Conservation (phyloP, 2,113 vertebrate species). For the Scophthalmus maximus region DNA sequence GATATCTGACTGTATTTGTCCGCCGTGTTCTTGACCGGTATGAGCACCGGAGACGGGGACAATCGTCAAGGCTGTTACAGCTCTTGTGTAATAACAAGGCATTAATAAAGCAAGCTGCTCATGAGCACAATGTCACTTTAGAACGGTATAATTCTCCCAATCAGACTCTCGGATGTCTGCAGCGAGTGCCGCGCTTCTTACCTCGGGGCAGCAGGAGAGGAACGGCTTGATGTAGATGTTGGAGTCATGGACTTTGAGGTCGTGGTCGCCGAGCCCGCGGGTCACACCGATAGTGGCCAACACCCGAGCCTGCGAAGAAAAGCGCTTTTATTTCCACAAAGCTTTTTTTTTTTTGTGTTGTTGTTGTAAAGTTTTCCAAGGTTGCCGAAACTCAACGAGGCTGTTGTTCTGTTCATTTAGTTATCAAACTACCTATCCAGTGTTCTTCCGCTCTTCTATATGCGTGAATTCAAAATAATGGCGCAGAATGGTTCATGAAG, state of each 20-base stretch:
- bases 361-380: not conserved
- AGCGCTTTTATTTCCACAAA: not conserved
- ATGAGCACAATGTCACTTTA: not conserved
- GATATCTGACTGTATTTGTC: not conserved
- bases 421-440: constrained; percentile 16
- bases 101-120: not conserved
- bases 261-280: constrained; percentile 96
- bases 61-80: too few species aligned
- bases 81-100: not conserved
- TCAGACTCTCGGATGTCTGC: not conserved
- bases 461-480: constrained; percentile 13
- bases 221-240: constrained; percentile 99
- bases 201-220: constrained; percentile 95
- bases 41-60: too few species aligned
- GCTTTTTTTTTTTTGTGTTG: too few species aligned
- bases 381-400: not conserved
- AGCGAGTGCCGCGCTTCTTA: constrained; percentile 55
- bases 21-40: not conserved
- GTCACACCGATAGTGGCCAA: constrained; percentile 98
- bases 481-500: constrained; percentile 1
- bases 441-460: not conserved
- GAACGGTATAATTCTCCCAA: too few species aligned
- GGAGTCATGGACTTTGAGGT: constrained; percentile 97
- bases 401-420: not conserved
- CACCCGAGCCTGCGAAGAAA: constrained; percentile 89